Evolutionary conservation across 1,140 invertebrate genomes (phyloP).

Genomic region (Ips typographus): DNA sequence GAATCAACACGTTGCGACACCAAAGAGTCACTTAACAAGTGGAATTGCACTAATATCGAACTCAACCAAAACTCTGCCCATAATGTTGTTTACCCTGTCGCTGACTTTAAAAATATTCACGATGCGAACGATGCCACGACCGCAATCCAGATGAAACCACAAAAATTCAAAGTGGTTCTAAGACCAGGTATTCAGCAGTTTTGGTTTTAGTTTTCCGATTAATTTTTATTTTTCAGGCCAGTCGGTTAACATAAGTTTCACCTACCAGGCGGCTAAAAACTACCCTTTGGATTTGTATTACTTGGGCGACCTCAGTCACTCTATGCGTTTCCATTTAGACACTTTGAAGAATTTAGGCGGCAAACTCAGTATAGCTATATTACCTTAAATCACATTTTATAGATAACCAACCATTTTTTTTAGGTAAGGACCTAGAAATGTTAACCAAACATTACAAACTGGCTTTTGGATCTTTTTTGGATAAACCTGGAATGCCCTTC

Average conservation of each 20-base stretch:
- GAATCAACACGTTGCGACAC: too few relatives aligned
- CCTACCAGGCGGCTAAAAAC: slow-evolving; percentile 63
- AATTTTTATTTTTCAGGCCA: neutral
- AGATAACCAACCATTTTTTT: slow-evolving; percentile 1
- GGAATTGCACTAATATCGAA: neutral
- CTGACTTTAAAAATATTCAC: slow-evolving; percentile 16
- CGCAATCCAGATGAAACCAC: slow-evolving; percentile 37
- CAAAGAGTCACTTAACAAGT: too few relatives aligned
- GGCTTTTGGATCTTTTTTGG: slow-evolving; percentile 62
- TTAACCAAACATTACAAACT: slow-evolving; percentile 80
- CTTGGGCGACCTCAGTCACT: slow-evolving; percentile 87
- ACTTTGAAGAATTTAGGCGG: slow-evolving; percentile 75
- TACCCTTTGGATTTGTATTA: slow-evolving; percentile 94
- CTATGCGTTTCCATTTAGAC: slow-evolving; percentile 85
- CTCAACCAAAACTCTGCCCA: slow-evolving; percentile 8
- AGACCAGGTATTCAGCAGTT: slow-evolving; percentile 27
- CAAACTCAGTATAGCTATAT: slow-evolving; percentile 53
- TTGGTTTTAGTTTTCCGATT: neutral
- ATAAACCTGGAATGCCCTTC: slow-evolving; percentile 62
- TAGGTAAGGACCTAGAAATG: slow-evolving; percentile 28
- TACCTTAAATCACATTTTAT: neutral
- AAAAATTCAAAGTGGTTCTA: slow-evolving; percentile 32
- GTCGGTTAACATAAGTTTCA: slow-evolving; percentile 42
- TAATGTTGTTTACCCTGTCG: slow-evolving; percentile 13
- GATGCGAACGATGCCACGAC: slow-evolving; percentile 11